Evolutionary conservation across 2,797 vertebrate species (phyloP), one percentile per base, ranked within the genome.

Genomic region (Hydrolagus colliei): DNA sequence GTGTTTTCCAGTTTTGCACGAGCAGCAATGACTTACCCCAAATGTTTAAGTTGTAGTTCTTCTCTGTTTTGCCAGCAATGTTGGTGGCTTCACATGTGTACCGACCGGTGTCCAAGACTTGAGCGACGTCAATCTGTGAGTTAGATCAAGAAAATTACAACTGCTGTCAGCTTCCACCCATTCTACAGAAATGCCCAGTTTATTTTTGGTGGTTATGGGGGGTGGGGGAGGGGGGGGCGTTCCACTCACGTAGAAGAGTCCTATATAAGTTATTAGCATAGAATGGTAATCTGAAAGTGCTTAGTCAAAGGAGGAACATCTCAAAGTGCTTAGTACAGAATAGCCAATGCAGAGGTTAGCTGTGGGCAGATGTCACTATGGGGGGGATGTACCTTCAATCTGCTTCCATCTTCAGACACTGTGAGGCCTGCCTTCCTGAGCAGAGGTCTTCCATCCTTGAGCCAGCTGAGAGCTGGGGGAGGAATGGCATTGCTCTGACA

Each of bases 41-140:
- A 52, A 99, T 93, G 86, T 97, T 97, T 80, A 99, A 95, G 89
- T 98, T 99, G 87, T 97, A 99, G 90, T 97, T 96, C 91, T 97
- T 99, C 88, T 97, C 96, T 0, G 94, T 97, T 92, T 97, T 99
- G 59, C 98, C 98, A 73, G 97, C 98, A 86, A 98, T 87, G 68
- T 99, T 99, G 32, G 94, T 95, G 1, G 98, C 98, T 90, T 98
- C 96, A 3, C 98, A 99, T n/a, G 97, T 97, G 85, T 99, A 99
- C 73, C 97, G 95, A 87, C 97, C 98, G 0, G 95, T 90, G 73
- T 99, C 98, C 90, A 95, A 96, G 87, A 97, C 92, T 86, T 98
- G 96, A 88, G 94, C 94, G 87, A 91, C 94, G 86, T 92, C 91
- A 85, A 99, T 92, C 98, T 98, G 88, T 74, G 88, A 89, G 88